Base-by-base conservation (phyloP, 2,888 invertebrate species). In the Leptogaster cylindrica region DNA sequence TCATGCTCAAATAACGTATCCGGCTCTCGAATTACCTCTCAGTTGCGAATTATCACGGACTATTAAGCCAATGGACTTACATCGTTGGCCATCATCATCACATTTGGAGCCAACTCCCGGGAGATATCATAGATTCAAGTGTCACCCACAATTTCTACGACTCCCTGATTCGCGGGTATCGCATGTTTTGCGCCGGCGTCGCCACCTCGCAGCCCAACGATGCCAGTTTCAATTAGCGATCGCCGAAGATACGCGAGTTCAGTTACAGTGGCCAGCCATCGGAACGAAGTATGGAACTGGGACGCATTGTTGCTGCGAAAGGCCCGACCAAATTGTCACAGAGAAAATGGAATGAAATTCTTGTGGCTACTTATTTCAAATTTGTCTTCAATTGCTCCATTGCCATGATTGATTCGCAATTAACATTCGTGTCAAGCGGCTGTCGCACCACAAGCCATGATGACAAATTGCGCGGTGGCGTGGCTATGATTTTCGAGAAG, bases 391-490 rank as follows among this genome's bases (percentile, higher is more conserved):
- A 41, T 16, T 41, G 41, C 14, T 41, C 3, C 3, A 6, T 4
- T n/a, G 10, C 16, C 41, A 6, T 41, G 41, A 41, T 41, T 41
- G 41, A 41, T 41, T 41, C 41, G 16, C 41, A 18, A 41, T 41
- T 41, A 41, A 14, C 18, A 41, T 41, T 41, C 41, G 41, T 41
- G 41, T 41, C 41, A 41, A 6, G 41, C n/a, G n/a, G 41, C 41
- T n/a, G 41, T 18, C 41, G 18, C 41, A 41, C 18, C 18, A 41
- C 41, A 41, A 16, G 18, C 18, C 41, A 18, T 16, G 41, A 41
- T 41, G 41, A 41, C 41, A 41, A 41, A 18, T 41, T 41, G 41
- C 14, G n/a, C n/a, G 41, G 41, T 14, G 41, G 10, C 7, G 31
- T 31, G 18, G 2, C 16, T 41, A 41, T 41, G 5, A 16, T 41